A percentile compares a stretch with the other conserved stretches of the same genome.
phyloP scores from a whole-genome alignment of 2,113 vertebrate genomes.

The Boleophthalmus pectinirostris region DNA sequence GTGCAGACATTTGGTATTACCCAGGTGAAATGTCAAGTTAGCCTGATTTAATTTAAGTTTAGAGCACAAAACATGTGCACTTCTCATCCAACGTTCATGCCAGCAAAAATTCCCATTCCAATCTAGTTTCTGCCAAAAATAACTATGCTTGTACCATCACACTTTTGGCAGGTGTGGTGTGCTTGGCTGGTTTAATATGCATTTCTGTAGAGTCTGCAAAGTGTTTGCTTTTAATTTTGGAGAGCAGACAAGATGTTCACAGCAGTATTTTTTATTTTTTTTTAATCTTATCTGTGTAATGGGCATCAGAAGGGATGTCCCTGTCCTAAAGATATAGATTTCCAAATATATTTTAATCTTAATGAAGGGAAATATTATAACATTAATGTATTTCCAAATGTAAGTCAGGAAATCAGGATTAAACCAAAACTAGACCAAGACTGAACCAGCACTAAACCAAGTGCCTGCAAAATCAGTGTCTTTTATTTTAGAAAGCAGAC shows the following conservation, averaged over 20 bases:
- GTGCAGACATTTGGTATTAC: constrained; percentile 10
- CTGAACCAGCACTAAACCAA: background rate
- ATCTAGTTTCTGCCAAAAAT: constrained; percentile 38
- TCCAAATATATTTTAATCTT: background rate
- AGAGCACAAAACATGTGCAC: constrained; percentile 27
- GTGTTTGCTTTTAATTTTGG: constrained; percentile 24
- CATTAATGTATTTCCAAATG: background rate
- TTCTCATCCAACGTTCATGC: constrained; percentile 27
- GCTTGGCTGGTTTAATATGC: constrained; percentile 36
- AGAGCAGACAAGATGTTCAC: constrained; percentile 6
- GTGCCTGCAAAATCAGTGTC: background rate
- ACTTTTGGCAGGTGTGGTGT: constrained; percentile 31
- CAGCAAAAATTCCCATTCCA: constrained; percentile 38
- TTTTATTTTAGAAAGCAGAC: background rate
- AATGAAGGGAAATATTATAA: background rate
- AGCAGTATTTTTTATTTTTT: constrained; percentile 14
- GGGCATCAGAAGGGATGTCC: background rate
- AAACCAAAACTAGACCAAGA: background rate
- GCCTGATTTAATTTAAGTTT: constrained; percentile 18
- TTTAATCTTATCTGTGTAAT: constrained; percentile 15
- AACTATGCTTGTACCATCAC: constrained; percentile 27
- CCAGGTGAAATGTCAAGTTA: constrained; percentile 34
- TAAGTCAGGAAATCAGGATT: background rate
- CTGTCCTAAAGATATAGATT: background rate
- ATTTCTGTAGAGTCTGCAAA: constrained; percentile 8